phyloP scores from a whole-genome alignment of 1,140 invertebrate genomes.

The Globodera rostochiensis region DNA sequence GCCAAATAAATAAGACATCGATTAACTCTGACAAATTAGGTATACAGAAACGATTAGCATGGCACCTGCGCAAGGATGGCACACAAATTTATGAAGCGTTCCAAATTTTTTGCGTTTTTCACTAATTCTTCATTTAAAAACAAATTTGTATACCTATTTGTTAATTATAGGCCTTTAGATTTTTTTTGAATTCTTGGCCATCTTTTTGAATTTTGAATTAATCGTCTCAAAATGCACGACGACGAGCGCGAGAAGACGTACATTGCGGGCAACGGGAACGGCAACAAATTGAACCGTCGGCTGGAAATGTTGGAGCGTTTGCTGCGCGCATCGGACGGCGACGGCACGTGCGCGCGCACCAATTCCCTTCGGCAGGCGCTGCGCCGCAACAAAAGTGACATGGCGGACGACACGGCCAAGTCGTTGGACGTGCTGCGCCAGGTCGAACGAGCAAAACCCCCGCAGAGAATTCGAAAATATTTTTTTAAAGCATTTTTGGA shows the following conservation, averaged over 20 bases:
- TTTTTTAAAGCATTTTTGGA: no score
- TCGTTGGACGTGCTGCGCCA: conserved; percentile 52
- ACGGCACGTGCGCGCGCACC: conserved; percentile 56
- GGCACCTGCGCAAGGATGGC: conserved; percentile 90
- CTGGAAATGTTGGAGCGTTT: conserved; percentile 53
- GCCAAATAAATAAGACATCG: no score
- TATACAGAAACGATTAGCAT: conserved; percentile 90
- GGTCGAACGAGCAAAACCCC: conserved; percentile 14
- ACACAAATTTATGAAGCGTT: conserved; percentile 76
- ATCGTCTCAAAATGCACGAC: conserved; percentile 4
- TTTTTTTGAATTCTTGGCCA: no score
- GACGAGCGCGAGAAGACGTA: not conserved
- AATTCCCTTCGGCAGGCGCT: conserved; percentile 57
- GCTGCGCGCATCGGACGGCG: conserved; percentile 48
- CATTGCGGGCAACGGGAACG: conserved; percentile 50
- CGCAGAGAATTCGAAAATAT: no score
- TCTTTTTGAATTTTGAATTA: no score
- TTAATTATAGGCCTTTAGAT: no score
- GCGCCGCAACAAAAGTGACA: conserved; percentile 53
- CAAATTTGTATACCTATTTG: no score
- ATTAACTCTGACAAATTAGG: no score
- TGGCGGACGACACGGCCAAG: conserved; percentile 52
- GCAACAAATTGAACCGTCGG: conserved; percentile 55
- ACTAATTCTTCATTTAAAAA: not conserved
- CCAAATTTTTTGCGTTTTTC: conserved; percentile 34